Conservation (phyloP, 2,113 vertebrate species). For the Pangasianodon hypophthalmus region DNA sequence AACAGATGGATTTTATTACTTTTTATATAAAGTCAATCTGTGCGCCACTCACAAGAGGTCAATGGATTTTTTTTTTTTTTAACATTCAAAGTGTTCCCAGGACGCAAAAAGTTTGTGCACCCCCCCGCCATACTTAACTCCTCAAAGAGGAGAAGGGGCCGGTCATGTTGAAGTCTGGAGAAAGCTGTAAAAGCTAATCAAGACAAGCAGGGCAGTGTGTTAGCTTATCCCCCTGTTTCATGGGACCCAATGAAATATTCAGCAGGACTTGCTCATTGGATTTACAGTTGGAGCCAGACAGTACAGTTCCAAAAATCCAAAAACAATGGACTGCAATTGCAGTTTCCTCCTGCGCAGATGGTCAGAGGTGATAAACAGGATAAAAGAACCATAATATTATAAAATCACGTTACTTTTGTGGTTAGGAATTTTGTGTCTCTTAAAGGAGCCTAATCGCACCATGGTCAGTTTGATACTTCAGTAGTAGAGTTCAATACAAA, state of each 20-base stretch:
- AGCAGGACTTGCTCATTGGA: constrained; percentile 11
- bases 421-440: not conserved
- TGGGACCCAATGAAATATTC: constrained; percentile 9
- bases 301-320: not conserved
- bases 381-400: not conserved
- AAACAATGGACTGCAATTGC: not conserved
- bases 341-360: not conserved
- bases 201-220: not conserved
- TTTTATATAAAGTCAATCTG: not conserved
- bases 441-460: not conserved
- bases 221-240: not conserved
- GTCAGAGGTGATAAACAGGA: not conserved
- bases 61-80: not conserved
- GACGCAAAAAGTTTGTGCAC: not conserved
- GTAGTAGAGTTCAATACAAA: not conserved
- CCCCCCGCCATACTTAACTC: not conserved
- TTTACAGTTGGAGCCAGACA: constrained; percentile 11
- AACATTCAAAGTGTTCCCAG: not conserved
- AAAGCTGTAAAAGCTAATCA: not conserved
- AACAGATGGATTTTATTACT: not conserved
- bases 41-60: not conserved
- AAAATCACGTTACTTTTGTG: not conserved
- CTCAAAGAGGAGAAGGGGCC: not conserved
- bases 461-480: not conserved
- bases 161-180: not conserved